Conservation (phyloP, 2,888 invertebrate genomes). For the Aspidapion aeneum region DNA sequence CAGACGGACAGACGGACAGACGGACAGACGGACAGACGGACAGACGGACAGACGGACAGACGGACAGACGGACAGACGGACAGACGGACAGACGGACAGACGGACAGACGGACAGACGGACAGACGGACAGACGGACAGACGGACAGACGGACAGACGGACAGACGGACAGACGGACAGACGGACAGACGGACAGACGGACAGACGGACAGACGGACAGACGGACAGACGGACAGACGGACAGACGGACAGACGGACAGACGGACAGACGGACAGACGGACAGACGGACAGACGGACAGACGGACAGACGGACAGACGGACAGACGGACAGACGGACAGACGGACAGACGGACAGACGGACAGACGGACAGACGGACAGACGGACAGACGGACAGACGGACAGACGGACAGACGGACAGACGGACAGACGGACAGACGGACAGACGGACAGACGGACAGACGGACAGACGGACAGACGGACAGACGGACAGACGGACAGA, state of each 20-base stretch:
- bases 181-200: constrained; percentile 14
- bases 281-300: constrained; percentile 13
- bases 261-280: constrained; percentile 12
- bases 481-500: constrained; percentile 16
- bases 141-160: constrained; percentile 11
- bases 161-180: constrained; percentile 12
- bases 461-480: constrained; percentile 15
- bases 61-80: constrained; percentile 15
- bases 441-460: constrained; percentile 16
- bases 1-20: constrained; percentile 15
- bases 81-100: constrained; percentile 15
- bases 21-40: constrained; percentile 13
- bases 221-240: constrained; percentile 14
- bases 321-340: constrained; percentile 13
- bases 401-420: constrained; percentile 16
- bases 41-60: constrained; percentile 15
- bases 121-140: constrained; percentile 15
- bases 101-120: constrained; percentile 14
- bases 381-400: constrained; percentile 9
- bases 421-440: constrained; percentile 13
- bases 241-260: constrained; percentile 15
- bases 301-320: constrained; percentile 14
- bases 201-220: constrained; percentile 11
- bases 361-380: constrained; percentile 9
- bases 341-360: constrained; percentile 14